Conservation (phyloP, 2,888 invertebrate genomes). For the Brachynemurus nebulosus region DNA sequence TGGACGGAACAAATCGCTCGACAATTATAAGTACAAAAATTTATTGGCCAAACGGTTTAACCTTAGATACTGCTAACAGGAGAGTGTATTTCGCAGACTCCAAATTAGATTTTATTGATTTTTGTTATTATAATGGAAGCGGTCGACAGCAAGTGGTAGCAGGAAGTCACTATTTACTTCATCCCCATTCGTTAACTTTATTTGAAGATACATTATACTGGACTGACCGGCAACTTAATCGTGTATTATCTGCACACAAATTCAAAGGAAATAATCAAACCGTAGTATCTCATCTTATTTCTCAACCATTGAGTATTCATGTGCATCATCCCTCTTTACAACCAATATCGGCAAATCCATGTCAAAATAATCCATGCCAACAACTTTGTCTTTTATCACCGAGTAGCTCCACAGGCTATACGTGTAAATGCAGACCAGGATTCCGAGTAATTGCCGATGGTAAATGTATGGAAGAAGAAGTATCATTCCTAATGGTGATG, state of each 20-base stretch:
- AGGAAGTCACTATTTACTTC: slow-evolving; percentile 80
- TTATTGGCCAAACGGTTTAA: slow-evolving; percentile 97
- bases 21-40: slow-evolving; percentile 87
- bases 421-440: slow-evolving; percentile 87
- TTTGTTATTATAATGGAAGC: slow-evolving; percentile 90
- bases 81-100: slow-evolving; percentile 96
- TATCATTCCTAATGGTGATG: slow-evolving; percentile 78
- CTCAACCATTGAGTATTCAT: slow-evolving; percentile 88
- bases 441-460: slow-evolving; percentile 52
- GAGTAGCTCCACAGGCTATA: slow-evolving; percentile 49
- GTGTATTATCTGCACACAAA: slow-evolving; percentile 83
- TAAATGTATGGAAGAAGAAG: slow-evolving; percentile 70
- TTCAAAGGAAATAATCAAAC: slow-evolving; percentile 84
- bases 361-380: slow-evolving; percentile 58
- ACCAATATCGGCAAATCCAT: slow-evolving; percentile 65
- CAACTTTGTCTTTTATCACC: slow-evolving; percentile 89
- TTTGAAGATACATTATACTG: slow-evolving; percentile 96
- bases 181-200: slow-evolving; percentile 87
- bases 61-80: slow-evolving; percentile 84
- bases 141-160: slow-evolving; percentile 79
- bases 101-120: slow-evolving; percentile 94
- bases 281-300: slow-evolving; percentile 86
- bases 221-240: slow-evolving; percentile 87
- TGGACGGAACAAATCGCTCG: slow-evolving; percentile 82
- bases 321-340: slow-evolving; percentile 92